Conservation (phyloP, 2,797 vertebrate genomes). For the Sternotherus odoratus region DNA sequence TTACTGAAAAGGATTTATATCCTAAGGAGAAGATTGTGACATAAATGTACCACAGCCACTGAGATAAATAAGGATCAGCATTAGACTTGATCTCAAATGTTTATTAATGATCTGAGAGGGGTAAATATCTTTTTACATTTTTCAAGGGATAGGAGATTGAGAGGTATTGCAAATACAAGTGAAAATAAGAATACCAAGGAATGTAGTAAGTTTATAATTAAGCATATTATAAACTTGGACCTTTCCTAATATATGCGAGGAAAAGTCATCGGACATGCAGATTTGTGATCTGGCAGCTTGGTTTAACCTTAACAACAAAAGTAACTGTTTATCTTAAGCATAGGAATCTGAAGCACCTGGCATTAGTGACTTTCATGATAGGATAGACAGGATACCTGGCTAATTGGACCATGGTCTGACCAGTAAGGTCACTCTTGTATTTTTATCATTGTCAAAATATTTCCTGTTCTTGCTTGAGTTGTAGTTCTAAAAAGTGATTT, state of each 20-base stretch:
- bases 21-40: not conserved
- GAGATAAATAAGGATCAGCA: not conserved
- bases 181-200: not conserved
- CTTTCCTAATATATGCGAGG: not conserved
- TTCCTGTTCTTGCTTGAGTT: not conserved
- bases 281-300: not conserved
- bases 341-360: too few relatives aligned
- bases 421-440: too few relatives aligned
- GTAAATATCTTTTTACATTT: not conserved
- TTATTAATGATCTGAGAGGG: not conserved
- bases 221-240: not conserved
- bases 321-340: not conserved
- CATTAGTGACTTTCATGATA: too few relatives aligned
- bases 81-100: not conserved
- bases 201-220: not conserved
- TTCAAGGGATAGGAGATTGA: not conserved
- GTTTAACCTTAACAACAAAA: not conserved
- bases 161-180: too few relatives aligned
- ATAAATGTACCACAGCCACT: not conserved
- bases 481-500: conserved; percentile 35
- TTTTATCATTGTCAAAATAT: conserved; percentile 5
- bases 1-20: not conserved
- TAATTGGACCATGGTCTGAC: too few relatives aligned
- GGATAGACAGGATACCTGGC: too few relatives aligned
- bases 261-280: not conserved